Evolutionary conservation across 2,797 vertebrate genomes (phyloP), one percentile per base, ranked within the genome.

Genomic region (Malacoraja senta): DNA sequence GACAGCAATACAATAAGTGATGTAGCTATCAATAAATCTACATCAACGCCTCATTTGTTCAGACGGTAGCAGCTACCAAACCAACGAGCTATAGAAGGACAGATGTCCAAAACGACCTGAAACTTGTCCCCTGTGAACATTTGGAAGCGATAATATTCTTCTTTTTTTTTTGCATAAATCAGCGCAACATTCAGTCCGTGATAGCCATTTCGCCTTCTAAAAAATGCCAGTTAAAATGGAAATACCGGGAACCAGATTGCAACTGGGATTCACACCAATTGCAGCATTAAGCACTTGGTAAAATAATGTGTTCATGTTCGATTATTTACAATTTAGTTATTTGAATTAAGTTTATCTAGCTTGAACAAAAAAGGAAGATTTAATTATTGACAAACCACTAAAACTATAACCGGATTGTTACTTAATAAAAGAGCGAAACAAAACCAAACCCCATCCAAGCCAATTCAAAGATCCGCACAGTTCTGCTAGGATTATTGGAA

Each of bases 71-170:
- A 76, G 71, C 90, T 92, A 92, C 68, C 90, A 92, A 92, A 24
- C 53, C 38, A 76, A 76, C 53, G 24, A 76, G 90, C 90, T 76
- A 26, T 44, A 17, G 35, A 91, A 74, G 90, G 90, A 92, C 90
- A 92, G 90, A 92, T 92, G 90, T 92, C 90, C 71, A 92, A 29
- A 92, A 76, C 90, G 38, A 92, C 38, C 71, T 58, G 68, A 76
- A 92, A 92, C 76, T 92, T 92, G 90, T 92, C 90, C 38, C 90
- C 90, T 92, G 71, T 92, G 90, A 72, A 92, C 90, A 76, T 92
- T 76, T 76, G 90, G 71, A 53, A 92, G 90, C 44, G 38, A 92
- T 92, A 76, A 92, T 92, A 92, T 92, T 91, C 65, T 91, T 88
- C n/a, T 44, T 53, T 91, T 72, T 32, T 72, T 61, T 24, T 44